Percentiles rank a stretch among this genome's conserved stretches.
Evolutionary conservation across 2,113 vertebrate genomes (phyloP).

Genomic region (Eupsittula cactorum): DNA sequence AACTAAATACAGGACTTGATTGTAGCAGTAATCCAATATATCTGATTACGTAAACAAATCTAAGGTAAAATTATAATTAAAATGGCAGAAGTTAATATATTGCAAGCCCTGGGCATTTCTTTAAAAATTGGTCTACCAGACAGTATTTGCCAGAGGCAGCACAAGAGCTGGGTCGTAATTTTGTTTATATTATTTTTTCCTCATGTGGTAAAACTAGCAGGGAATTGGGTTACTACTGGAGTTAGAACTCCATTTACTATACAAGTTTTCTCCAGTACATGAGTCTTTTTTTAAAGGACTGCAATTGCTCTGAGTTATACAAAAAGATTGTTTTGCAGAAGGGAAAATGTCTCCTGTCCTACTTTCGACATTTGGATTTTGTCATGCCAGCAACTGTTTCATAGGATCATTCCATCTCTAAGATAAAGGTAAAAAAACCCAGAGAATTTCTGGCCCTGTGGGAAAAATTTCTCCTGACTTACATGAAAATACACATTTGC

Average conservation of each 20-base stretch:
- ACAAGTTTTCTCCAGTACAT: constrained; percentile 47
- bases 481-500: not conserved
- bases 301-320: constrained; percentile 39
- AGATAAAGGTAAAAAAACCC: not conserved
- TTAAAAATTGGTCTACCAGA: not conserved
- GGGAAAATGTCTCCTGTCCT: constrained; percentile 41
- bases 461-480: not conserved
- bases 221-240: not conserved
- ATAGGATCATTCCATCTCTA: not conserved
- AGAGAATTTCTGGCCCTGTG: not conserved
- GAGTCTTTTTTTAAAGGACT: not conserved
- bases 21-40: not conserved
- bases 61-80: constrained; percentile 12
- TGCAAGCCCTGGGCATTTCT: not conserved
- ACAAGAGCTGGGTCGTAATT: not conserved
- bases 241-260: constrained; percentile 38
- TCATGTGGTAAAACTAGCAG: not conserved
- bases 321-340: constrained; percentile 47
- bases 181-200: not conserved
- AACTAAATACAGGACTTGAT: not conserved
- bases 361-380: constrained; percentile 40
- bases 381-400: constrained; percentile 24
- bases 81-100: not conserved
- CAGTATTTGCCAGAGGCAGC: not conserved
- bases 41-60: constrained; percentile 2